Percentiles rank a stretch among this genome's conserved stretches.
Evolutionary conservation across 2,888 invertebrate genomes (phyloP).

Genomic region (Drosophila melanosoma): DNA sequence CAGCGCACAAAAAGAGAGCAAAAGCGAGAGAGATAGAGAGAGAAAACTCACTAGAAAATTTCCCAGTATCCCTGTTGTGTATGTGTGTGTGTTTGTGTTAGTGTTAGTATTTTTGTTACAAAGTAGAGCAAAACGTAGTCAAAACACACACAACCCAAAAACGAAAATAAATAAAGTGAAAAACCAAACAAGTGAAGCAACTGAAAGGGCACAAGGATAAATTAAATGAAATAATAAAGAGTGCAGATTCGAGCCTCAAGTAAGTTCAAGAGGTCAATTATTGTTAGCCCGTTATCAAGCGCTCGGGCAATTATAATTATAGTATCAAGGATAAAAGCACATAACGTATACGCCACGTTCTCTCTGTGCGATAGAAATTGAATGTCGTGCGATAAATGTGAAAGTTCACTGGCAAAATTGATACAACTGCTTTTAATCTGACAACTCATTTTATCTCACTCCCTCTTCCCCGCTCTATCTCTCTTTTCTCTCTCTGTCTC

Average conservation of each 20-base stretch:
- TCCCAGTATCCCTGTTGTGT: slow-evolving; percentile 45
- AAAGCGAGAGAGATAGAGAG: slow-evolving; percentile 6
- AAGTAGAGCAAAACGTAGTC: slow-evolving; percentile 42
- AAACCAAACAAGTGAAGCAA: slow-evolving; percentile 25
- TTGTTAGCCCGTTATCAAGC: slow-evolving; percentile 11
- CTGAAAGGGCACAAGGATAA: slow-evolving; percentile 65
- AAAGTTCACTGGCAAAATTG: slow-evolving; percentile 58
- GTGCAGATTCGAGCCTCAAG: not conserved
- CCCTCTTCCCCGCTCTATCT: too few species aligned
- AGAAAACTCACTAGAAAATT: slow-evolving; percentile 35
- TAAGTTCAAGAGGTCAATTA: slow-evolving; percentile 18
- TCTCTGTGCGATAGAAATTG: slow-evolving; percentile 6
- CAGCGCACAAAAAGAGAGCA: slow-evolving; percentile 39
- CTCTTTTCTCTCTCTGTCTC: not conserved
- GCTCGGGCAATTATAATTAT: not conserved
- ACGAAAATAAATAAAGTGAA: slow-evolving; percentile 33
- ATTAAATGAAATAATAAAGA: slow-evolving; percentile 51
- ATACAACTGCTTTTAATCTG: slow-evolving; percentile 2
- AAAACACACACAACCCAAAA: slow-evolving; percentile 14
- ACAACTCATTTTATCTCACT: not conserved
- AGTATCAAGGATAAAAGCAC: slow-evolving; percentile 42
- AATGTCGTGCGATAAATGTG: slow-evolving; percentile 58
- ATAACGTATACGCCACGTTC: slow-evolving; percentile 45
- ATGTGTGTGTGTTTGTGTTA: not conserved
- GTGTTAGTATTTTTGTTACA: slow-evolving; percentile 12